Conservation (phyloP, 2,797 vertebrate genomes). For the Cheirogaleus major region DNA sequence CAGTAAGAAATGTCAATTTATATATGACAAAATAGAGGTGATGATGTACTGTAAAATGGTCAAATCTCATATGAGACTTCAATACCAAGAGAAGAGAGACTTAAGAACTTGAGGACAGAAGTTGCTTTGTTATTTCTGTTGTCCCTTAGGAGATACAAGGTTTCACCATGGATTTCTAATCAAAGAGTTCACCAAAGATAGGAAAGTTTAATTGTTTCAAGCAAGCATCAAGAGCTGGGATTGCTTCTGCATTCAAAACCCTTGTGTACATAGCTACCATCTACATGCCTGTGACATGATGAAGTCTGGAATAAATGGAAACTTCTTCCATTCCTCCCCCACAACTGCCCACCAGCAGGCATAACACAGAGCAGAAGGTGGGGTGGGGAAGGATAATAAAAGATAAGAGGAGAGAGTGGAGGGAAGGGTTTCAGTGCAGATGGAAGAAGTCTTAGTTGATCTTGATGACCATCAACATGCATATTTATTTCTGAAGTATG, state of each 20-base stretch:
- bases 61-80: background rate
- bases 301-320: constrained; percentile 31
- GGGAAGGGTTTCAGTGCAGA: background rate
- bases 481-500: background rate
- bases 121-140: background rate
- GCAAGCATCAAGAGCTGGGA: background rate
- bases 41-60: background rate
- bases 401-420: background rate
- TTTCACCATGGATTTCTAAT: background rate
- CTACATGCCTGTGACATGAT: background rate
- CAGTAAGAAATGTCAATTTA: background rate
- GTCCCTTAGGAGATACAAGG: background rate
- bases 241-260: background rate
- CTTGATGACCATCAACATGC: background rate
- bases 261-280: background rate
- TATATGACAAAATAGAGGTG: background rate
- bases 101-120: background rate
- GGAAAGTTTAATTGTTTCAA: background rate
- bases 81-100: background rate
- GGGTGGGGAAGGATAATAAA: background rate
- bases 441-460: background rate
- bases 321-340: background rate
- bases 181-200: background rate
- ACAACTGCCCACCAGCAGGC: background rate
- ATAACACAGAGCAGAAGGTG: background rate